Base-by-base conservation (phyloP, 2,797 vertebrate genomes). In the Girardinus metallicus region DNA sequence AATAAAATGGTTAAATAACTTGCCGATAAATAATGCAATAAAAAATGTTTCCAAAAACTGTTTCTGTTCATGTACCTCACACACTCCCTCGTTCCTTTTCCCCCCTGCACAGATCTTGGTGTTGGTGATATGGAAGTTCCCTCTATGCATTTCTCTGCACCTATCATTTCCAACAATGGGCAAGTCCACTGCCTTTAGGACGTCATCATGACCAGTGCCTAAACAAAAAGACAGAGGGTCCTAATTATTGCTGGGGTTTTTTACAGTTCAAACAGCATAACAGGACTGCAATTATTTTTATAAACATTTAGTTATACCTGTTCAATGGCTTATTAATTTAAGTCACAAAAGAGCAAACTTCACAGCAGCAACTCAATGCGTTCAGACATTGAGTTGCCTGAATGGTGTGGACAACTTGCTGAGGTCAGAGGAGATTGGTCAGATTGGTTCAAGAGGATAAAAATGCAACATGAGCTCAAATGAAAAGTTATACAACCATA, bases 51-150 rank as follows among this genome's bases (percentile, higher is more conserved):
- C 23, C 29, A 72, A 21, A 18, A 77, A 74, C 6, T 49, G 60
- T 66, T 76, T 29, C 34, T 41, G 66, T 73, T 57, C 64, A 74
- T 86, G 96, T 96, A 99, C 99, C 97, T 99, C 98, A 87, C 99
- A 99, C 76, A 98, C 97, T 81, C 98, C 99, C 87, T 98, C 96
- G 80, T 97, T 97, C 47, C 94, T 92, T 72, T 91, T 96, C 83
- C 98, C 98, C 55, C 97, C 97, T 62, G 98, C 98, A 87, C 99
- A 99, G 88, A 99, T 96, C 95, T 97, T 98, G 79, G 96, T 97
- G 71, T 97, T 96, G 83, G 95, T 97, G 90, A 99, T 96, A 68
- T 94, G 96, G 84, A 99, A 94, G 86, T 94, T 97, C 46, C 97
- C 97, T 92, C 96, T 95, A 90, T 99, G 97, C 91, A 97, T 95